Base-by-base conservation (phyloP, 1,140 invertebrate genomes). In the Brachionus rubens region DNA sequence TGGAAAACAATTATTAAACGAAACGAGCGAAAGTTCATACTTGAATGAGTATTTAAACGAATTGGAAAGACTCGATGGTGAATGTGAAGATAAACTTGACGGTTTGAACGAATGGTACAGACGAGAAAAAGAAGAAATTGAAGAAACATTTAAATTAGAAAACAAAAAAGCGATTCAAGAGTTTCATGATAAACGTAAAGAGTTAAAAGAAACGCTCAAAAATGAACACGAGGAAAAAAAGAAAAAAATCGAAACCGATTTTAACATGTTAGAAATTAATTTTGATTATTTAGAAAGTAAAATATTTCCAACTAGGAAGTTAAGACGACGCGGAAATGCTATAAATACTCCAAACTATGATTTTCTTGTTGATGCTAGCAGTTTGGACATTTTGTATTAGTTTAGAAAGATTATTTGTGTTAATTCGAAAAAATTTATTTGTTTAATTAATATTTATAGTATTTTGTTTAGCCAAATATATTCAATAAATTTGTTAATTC, bases 161-260 rank as follows among this genome's bases (percentile, higher is more conserved):
- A 19, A 41, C 14, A 40, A 72, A 48, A 72, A 72, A 72, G 46
- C 50, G 28, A 6, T 36, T 12, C 46, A 54, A 48, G 68, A 72
- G 47, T 72, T 50, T 72, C 16, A 72, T n/a, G 68, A 72, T 12
- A 72, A 72, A 21, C 21, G 33, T 28, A 72, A 48, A 41, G 68
- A 72, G 30, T 19, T 54, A 3, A 72, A 72, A n/a, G 68, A 72
- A 30, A 72, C 16, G 48, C 19, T 54, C 9, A 48, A 40, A 24
- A 72, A 48, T 72, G 68, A 72, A 30, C 16, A 72, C 41, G 68
- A 72, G 16, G 68, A 72, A 33, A 72, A 6, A 16, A 33, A 33
- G 21, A 48, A 40, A 72, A 33, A 72, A 72, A 19, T 72, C 12
- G 46, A 33, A 28, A 10, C 46, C 24, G 68, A 72, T 50, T 21